phyloP scores from a whole-genome alignment of 2,888 invertebrate species.

The Hipparchia semele region DNA sequence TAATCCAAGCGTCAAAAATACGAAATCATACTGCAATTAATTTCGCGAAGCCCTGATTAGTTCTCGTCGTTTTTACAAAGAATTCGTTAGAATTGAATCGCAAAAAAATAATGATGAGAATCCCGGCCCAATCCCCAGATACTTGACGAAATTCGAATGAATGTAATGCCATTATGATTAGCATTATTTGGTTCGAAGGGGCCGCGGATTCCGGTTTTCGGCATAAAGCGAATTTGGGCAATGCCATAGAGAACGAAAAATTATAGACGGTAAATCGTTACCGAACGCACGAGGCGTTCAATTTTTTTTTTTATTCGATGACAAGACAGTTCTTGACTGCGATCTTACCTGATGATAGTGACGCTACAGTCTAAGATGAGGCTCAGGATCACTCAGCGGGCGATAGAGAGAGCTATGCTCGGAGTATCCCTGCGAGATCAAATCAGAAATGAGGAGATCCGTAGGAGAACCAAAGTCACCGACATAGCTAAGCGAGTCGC shows the following conservation, averaged over 20 bases:
- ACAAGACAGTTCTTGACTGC: too few species aligned
- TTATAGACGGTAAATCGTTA: not conserved
- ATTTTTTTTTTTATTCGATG: too few species aligned
- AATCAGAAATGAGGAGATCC: too few species aligned
- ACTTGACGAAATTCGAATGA: slow-evolving; percentile 80
- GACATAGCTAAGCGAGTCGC: too few species aligned
- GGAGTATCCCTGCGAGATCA: too few species aligned
- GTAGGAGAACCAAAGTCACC: too few species aligned
- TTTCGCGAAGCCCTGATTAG: slow-evolving; percentile 52
- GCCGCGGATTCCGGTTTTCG: slow-evolving; percentile 77
- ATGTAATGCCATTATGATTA: slow-evolving; percentile 82
- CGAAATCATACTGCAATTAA: slow-evolving; percentile 14
- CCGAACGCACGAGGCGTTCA: not conserved
- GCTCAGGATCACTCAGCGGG: too few species aligned
- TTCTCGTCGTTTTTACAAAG: slow-evolving; percentile 68
- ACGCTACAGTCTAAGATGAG: too few species aligned
- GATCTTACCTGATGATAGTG: too few species aligned
- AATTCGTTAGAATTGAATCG: slow-evolving; percentile 57
- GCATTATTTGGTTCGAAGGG: slow-evolving; percentile 76
- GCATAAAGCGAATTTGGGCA: slow-evolving; percentile 76
- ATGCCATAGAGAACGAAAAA: slow-evolving; percentile 47
- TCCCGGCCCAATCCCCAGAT: slow-evolving; percentile 63
- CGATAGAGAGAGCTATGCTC: too few species aligned
- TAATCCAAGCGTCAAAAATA: slow-evolving; percentile 9
- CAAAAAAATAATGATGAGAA: slow-evolving; percentile 64